Percentiles rank a stretch among this genome's conserved stretches.
Conservation (phyloP, 2,888 invertebrate species). For the Oscheius sp. region DNA sequence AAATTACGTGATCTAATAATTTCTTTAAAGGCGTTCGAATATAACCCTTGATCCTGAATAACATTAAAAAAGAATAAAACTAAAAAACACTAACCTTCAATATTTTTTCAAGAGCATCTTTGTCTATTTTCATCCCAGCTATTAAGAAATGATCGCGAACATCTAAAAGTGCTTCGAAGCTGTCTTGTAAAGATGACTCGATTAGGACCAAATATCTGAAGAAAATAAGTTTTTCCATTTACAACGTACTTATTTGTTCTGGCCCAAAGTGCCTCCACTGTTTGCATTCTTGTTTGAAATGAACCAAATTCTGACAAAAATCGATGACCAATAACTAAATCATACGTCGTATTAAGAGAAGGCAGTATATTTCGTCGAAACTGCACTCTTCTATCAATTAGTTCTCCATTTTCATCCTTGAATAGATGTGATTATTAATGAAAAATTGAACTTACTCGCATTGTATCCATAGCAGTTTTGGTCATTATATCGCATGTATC, state of each 20-base stretch:
- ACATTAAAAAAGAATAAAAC: neutral
- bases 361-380: conserved; percentile 62
- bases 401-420: conserved; percentile 35
- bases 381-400: conserved; percentile 54
- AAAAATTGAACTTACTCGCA: conserved; percentile 45
- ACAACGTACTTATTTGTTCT: conserved; percentile 56
- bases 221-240: neutral
- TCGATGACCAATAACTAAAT: conserved; percentile 65
- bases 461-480: conserved; percentile 75
- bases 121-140: conserved; percentile 64
- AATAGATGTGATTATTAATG: neutral
- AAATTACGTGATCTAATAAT: conserved; percentile 48
- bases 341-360: conserved; percentile 62
- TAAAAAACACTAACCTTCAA: conserved; percentile 1
- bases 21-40: neutral
- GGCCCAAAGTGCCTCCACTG: conserved; percentile 61
- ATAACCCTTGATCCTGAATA: neutral
- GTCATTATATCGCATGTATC: conserved; percentile 85
- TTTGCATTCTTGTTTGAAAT: conserved; percentile 52
- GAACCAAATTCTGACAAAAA: conserved; percentile 58
- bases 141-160: conserved; percentile 83
- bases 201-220: conserved; percentile 62
- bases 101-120: neutral
- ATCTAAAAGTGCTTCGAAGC: conserved; percentile 82
- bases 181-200: conserved; percentile 58